Base-by-base conservation (phyloP, 2,113 vertebrate genomes). In the Conger conger region DNA sequence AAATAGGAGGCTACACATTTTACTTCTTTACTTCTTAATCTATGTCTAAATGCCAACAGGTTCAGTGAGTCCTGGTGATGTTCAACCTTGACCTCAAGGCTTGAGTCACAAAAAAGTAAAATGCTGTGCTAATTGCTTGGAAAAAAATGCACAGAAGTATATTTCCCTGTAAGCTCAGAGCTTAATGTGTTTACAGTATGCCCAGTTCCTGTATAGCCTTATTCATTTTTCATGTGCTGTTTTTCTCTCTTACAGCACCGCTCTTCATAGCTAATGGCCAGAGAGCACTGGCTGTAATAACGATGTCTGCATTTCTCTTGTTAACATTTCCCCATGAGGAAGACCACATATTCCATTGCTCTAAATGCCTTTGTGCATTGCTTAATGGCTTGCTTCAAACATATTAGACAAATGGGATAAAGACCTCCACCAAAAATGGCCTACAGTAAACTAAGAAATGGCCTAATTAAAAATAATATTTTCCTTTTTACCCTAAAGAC, bases 131-230 rank as follows among this genome's bases (percentile, higher is more conserved):
- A 50, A 80, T 30, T 80, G 20, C 79, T 45, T 23, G 0, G 38
- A 35, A 30, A n/a, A 50, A 45, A 80, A 80, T 30, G 15, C n/a
- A 80, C 37, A 45, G 37, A 30, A 15, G 37, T 37, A 37, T 38
- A 20, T 45, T 80, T 80, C 40, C 2, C 79, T 50, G 38, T 50
- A 53, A 80, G 79, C 37, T 45, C 79, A 15, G 18, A 27, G 42
- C 37, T 80, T 80, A 80, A 80, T 80, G 79, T 80, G 9, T 80
- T 80, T 80, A 80, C 27, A 80, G 38, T 79, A 80, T 30, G 38
- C 42, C 79, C 11, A n/a, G 79, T 53, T 80, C 38, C 38, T 42
- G 79, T 20, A 80, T 80, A 45, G 9, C 27, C 42, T 80, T 50
- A 80, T 80, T 80, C 79, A 80, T 45, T 80, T 80, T 45, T 50